Percentiles rank a stretch among this genome's conserved stretches.
phyloP scores from a whole-genome alignment of 1,140 invertebrate species.

The Lasioglossum albipes region DNA sequence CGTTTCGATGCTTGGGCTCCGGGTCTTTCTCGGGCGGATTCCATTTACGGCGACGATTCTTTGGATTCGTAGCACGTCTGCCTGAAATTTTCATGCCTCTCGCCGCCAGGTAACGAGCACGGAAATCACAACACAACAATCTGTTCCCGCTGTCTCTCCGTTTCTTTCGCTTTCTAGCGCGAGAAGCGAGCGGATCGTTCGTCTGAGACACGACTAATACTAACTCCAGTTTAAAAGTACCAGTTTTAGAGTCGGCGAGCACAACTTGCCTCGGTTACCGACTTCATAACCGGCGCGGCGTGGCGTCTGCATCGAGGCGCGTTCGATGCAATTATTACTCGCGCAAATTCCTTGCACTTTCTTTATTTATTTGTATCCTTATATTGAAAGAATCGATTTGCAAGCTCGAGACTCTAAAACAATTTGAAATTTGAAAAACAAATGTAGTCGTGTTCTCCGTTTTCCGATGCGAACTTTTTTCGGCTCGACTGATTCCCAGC shows the following conservation, averaged over 20 bases:
- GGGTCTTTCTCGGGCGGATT: neutral
- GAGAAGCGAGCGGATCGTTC: neutral
- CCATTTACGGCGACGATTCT: neutral
- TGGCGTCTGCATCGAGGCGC: no score
- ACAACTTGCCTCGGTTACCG: no score
- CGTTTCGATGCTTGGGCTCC: neutral
- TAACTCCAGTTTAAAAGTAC: neutral
- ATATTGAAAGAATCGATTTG: no score
- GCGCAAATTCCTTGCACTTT: no score
- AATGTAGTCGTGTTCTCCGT: no score
- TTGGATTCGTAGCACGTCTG: constrained; percentile 11
- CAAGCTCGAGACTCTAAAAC: no score
- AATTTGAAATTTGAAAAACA: no score
- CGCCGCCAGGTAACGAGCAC: neutral
- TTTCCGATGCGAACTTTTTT: no score
- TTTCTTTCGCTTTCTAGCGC: neutral
- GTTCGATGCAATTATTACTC: no score
- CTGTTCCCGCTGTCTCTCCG: neutral
- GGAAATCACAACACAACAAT: constrained; percentile 1
- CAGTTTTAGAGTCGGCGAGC: neutral
- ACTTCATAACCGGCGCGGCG: no score
- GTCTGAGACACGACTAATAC: neutral
- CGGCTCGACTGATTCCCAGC: neutral
- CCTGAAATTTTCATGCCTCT: constrained; percentile 5
- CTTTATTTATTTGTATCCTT: no score